A percentile compares a stretch with the other conserved stretches of the same genome.
Evolutionary conservation across 2,888 invertebrate species (phyloP).

Genomic region (Muschampia plurimacula): DNA sequence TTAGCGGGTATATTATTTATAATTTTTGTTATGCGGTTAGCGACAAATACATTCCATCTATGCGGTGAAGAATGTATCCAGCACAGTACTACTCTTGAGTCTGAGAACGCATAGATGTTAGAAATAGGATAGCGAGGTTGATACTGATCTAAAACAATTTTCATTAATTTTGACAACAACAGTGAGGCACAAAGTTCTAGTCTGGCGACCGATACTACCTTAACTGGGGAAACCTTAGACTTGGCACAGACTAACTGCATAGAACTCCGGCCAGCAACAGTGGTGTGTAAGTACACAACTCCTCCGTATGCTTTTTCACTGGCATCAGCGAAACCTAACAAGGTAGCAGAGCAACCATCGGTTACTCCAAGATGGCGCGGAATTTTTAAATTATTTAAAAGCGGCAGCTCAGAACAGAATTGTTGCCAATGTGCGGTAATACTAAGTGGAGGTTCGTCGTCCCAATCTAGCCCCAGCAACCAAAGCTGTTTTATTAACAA

Average conservation of each 20-base stretch:
- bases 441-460: not conserved
- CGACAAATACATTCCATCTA: conserved; percentile 14
- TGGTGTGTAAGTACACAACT: not conserved
- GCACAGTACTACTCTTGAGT: not conserved
- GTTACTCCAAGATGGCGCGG: not conserved
- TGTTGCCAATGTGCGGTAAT: not conserved
- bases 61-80: conserved; percentile 13
- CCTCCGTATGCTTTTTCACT: conserved; percentile 1
- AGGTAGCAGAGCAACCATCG: not conserved
- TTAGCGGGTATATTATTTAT: not conserved
- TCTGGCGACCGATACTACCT: not conserved
- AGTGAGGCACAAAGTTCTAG: not conserved
- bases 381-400: conserved; percentile 2
- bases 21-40: conserved; percentile 25
- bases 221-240: not conserved
- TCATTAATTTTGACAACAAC: not conserved
- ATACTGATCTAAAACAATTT: not conserved
- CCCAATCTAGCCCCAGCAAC: not conserved
- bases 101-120: not conserved
- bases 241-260: not conserved
- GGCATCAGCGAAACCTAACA: conserved; percentile 3
- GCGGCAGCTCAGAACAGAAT: not conserved
- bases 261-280: too few species aligned
- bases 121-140: too few species aligned
- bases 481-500: not conserved